Conservation (phyloP, 2,113 vertebrate species). For the Callopanchax toddi region DNA sequence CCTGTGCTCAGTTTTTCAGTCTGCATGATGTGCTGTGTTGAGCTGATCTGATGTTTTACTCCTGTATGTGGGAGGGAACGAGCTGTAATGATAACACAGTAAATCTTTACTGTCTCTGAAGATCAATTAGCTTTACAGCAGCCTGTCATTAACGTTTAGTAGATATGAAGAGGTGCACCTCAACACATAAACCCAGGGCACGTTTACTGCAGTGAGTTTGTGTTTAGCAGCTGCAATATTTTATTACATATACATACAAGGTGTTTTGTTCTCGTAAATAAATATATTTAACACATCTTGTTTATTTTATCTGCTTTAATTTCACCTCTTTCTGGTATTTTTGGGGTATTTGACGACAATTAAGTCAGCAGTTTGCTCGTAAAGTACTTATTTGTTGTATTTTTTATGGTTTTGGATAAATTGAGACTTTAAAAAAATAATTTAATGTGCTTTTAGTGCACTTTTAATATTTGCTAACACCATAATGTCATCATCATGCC, state of each 20-base stretch:
- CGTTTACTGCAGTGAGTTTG: not conserved
- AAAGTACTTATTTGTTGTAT: no score
- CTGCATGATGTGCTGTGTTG: slow-evolving; percentile 21
- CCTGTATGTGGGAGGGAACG: slow-evolving; percentile 45
- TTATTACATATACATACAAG: no score
- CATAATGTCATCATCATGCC: no score
- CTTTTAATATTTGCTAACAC: no score
- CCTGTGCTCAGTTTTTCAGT: not conserved
- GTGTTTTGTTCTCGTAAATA: not conserved
- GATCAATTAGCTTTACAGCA: slow-evolving; percentile 51
- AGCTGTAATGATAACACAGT: slow-evolving; percentile 37
- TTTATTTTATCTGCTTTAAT: not conserved
- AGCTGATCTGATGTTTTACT: slow-evolving; percentile 37
- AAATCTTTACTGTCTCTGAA: slow-evolving; percentile 63
- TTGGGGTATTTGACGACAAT: no score
- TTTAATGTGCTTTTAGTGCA: no score
- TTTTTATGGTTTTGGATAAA: no score
- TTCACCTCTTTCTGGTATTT: not conserved
- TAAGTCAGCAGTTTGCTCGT: no score
- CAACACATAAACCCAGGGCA: slow-evolving; percentile 11
- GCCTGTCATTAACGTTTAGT: slow-evolving; percentile 45
- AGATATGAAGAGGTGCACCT: slow-evolving; percentile 34
- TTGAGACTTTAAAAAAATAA: no score
- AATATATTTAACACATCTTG: not conserved
- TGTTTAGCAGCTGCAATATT: no score